Evolutionary conservation across 2,113 vertebrate genomes (phyloP).

Genomic region (Ceyx cyanopectus): DNA sequence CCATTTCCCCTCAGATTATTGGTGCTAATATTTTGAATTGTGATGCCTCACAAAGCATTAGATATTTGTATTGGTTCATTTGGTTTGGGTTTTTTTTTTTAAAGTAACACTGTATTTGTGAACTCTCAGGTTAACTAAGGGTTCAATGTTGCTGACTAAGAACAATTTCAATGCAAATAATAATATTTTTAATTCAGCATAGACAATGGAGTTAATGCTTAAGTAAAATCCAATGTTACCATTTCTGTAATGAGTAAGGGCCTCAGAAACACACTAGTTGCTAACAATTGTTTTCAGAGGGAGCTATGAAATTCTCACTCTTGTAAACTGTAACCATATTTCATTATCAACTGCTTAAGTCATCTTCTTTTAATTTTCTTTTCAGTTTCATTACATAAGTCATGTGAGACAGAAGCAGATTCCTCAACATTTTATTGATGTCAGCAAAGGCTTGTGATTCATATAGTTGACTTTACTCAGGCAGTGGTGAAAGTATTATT

Average conservation of each 20-base stretch:
- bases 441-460: constrained; percentile 17
- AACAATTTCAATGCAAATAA: not conserved
- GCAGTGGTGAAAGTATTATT: not conserved
- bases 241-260: not conserved
- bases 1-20: not conserved
- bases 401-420: not conserved
- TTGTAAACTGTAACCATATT: not conserved
- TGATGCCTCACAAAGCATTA: not conserved
- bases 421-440: not conserved
- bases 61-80: not conserved
- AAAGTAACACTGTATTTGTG: not conserved
- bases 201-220: not conserved
- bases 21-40: not conserved
- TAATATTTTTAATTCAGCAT: not conserved
- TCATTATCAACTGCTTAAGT: not conserved
- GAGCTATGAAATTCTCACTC: not conserved
- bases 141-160: not conserved
- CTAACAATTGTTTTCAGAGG: not conserved
- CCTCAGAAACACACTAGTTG: not conserved
- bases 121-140: not conserved
- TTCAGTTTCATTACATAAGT: not conserved
- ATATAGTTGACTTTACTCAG: not conserved
- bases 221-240: not conserved
- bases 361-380: not conserved
- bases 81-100: no score